These are phyloP conservation scores for Xenopus borealis DNA, from an alignment of 2,113 vertebrate genomes.

Conservation along the genomic window DNA sequence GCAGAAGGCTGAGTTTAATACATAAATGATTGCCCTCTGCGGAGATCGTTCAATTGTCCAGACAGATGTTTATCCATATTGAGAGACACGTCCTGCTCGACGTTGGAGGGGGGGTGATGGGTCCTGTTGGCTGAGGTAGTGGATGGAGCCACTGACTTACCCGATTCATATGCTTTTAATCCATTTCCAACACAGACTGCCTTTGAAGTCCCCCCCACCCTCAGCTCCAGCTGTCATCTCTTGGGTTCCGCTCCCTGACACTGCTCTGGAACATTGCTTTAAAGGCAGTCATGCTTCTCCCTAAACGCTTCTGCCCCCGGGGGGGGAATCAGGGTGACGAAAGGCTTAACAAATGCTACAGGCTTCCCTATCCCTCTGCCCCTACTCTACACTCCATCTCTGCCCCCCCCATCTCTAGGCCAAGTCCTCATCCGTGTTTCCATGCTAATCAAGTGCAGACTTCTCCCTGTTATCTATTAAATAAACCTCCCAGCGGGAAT, in stretches of 20 bases:
- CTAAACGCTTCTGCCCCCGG: neutral
- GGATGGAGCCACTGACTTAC: conserved; percentile 33
- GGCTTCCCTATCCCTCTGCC: conserved; percentile 10
- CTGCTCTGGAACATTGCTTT: conserved; percentile 44
- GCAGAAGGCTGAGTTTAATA: too few relatives aligned
- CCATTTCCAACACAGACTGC: conserved; percentile 34
- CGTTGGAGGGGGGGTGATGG: neutral
- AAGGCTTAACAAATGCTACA: conserved; percentile 52
- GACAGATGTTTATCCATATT: conserved; percentile 4
- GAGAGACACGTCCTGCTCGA: conserved; percentile 32
- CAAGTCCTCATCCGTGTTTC: conserved; percentile 1
- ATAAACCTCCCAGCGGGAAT: conserved; percentile 1
- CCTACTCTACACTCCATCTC: conserved; percentile 23
- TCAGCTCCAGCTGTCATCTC: conserved; percentile 56
- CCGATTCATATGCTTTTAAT: conserved; percentile 59
- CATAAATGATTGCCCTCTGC: too few relatives aligned
- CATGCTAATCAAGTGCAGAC: conserved; percentile 35
- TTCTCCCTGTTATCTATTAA: conserved; percentile 33
- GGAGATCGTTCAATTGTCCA: neutral
- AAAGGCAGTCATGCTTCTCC: conserved; percentile 27
- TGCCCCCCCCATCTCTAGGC: neutral
- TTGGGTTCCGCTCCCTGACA: conserved; percentile 49
- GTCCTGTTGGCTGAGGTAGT: conserved; percentile 47
- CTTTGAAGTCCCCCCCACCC: conserved; percentile 56
- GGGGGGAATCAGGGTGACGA: conserved; percentile 48